Conservation (phyloP, 2,797 vertebrate species). For the Tiaroga cobitis region DNA sequence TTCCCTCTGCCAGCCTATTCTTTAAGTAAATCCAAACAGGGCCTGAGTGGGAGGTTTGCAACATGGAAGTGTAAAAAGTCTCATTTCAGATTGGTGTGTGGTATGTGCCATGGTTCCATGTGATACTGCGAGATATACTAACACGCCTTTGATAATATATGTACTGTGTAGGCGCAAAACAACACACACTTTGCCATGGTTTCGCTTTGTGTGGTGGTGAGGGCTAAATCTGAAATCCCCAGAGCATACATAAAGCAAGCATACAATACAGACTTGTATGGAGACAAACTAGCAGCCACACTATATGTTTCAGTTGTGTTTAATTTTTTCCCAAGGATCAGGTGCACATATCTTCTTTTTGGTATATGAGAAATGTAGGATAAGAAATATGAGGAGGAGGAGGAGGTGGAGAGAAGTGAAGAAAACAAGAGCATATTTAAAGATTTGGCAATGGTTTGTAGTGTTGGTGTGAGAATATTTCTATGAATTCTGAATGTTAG, state of each 20-base stretch:
- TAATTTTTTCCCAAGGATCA: slow-evolving; percentile 5
- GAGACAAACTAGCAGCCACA: not conserved
- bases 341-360: not conserved
- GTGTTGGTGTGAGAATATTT: not conserved
- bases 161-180: slow-evolving; percentile 30
- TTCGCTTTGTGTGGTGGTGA: slow-evolving; percentile 3
- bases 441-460: slow-evolving; percentile 21
- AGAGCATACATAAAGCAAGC: not conserved
- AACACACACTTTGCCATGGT: slow-evolving; percentile 14
- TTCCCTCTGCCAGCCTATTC: slow-evolving; percentile 1
- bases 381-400: slow-evolving; percentile 25
- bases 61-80: slow-evolving; percentile 28
- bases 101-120: slow-evolving; percentile 27
- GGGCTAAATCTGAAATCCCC: slow-evolving; percentile 34
- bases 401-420: slow-evolving; percentile 25
- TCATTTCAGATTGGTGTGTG: slow-evolving; percentile 3
- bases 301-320: slow-evolving; percentile 4
- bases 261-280: not conserved
- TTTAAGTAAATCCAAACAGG: slow-evolving; percentile 36
- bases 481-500: not conserved
- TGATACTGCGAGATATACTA: slow-evolving; percentile 31
- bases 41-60: slow-evolving; percentile 44
- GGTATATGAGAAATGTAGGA: not conserved
- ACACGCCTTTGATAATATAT: slow-evolving; percentile 41
- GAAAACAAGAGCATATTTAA: slow-evolving; percentile 16